Percentiles rank a stretch among this genome's conserved stretches.
Evolutionary conservation across 2,113 vertebrate species (phyloP).

Genomic region (Cyanocitta stelleri): DNA sequence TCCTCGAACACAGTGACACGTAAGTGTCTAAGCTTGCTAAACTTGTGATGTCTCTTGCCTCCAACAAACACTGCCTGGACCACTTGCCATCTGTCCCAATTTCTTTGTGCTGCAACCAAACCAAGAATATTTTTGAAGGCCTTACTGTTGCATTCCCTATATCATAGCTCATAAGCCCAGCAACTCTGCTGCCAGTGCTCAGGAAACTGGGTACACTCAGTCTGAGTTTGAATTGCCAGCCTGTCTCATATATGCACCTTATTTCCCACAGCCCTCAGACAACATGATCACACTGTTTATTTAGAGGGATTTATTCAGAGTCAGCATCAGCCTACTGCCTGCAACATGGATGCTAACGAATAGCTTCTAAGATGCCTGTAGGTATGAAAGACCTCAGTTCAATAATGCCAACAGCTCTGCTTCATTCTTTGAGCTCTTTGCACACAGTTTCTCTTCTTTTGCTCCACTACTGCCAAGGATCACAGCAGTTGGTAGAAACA

Average conservation of each 20-base stretch:
- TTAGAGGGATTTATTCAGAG: neutral
- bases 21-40: neutral
- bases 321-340: neutral
- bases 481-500: conserved; percentile 51
- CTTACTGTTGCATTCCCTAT: neutral
- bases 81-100: neutral
- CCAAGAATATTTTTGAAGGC: neutral
- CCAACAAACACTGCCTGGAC: neutral
- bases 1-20: neutral
- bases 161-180: neutral
- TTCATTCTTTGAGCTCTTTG: neutral
- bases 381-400: neutral
- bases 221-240: neutral
- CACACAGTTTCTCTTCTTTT: neutral
- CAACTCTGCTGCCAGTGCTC: neutral
- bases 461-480: neutral
- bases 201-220: neutral
- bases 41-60: neutral
- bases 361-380: neutral
- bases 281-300: neutral
- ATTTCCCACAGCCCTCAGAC: neutral
- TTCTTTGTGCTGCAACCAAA: neutral
- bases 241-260: neutral
- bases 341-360: neutral
- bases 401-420: neutral